Percentiles rank a stretch among this genome's conserved stretches.
phyloP scores from a whole-genome alignment of 2,888 invertebrate genomes.

The Plebejus argus region DNA sequence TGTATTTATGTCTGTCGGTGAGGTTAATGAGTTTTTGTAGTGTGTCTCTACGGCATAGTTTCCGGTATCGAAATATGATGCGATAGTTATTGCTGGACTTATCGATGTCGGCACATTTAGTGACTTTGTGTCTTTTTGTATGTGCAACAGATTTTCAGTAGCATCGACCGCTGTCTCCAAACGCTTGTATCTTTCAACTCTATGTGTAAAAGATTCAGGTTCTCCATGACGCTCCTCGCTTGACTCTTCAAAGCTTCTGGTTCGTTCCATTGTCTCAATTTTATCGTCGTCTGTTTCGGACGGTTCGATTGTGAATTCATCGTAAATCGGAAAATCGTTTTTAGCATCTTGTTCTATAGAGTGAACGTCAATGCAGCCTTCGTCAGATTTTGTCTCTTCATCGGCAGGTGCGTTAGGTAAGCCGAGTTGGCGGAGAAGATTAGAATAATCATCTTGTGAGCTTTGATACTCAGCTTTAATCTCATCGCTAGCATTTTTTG shows the following conservation, averaged over 20 bases:
- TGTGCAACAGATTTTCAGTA: slow-evolving; percentile 42
- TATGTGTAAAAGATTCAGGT: slow-evolving; percentile 64
- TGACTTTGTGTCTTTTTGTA: slow-evolving; percentile 40
- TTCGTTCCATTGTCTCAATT: slow-evolving; percentile 57
- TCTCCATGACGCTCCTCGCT: slow-evolving; percentile 48
- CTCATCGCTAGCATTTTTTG: slow-evolving; percentile 64
- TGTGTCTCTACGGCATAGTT: slow-evolving; percentile 72
- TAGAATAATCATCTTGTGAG: slow-evolving; percentile 53
- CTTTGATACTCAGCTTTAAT: slow-evolving; percentile 61
- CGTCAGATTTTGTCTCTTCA: slow-evolving; percentile 65
- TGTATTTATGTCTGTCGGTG: slow-evolving; percentile 46
- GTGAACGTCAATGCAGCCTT: slow-evolving; percentile 66
- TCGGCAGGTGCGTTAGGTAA: slow-evolving; percentile 64
- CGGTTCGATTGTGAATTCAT: slow-evolving; percentile 69
- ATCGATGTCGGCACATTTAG: slow-evolving; percentile 46
- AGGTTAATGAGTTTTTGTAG: slow-evolving; percentile 59
- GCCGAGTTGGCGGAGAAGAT: slow-evolving; percentile 54
- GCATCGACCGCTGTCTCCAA: slow-evolving; percentile 50
- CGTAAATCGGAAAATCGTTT: slow-evolving; percentile 67
- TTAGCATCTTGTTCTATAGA: slow-evolving; percentile 74
- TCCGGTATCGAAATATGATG: slow-evolving; percentile 74
- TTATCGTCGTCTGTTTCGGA: slow-evolving; percentile 68
- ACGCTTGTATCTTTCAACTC: slow-evolving; percentile 66
- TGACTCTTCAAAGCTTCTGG: slow-evolving; percentile 53
- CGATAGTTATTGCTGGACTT: slow-evolving; percentile 59